Percentiles rank a stretch among this genome's conserved stretches.
phyloP scores from a whole-genome alignment of 2,797 vertebrate species.

The Tiaroga cobitis region DNA sequence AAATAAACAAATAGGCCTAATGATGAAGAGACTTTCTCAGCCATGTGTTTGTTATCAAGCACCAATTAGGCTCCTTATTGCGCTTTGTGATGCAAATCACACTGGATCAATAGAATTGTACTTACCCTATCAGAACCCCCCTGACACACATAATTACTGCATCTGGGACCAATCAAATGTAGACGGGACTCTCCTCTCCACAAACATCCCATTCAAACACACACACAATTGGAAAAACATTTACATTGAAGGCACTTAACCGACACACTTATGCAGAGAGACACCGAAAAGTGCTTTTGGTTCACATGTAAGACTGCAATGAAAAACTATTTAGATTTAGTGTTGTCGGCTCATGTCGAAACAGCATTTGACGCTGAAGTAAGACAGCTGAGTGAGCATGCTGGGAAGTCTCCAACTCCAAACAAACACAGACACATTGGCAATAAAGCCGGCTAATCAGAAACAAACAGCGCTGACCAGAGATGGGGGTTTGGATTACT shows the following conservation, averaged over 20 bases:
- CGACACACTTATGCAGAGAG: background rate
- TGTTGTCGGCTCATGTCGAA: background rate
- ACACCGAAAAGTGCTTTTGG: background rate
- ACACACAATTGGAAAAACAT: constrained; percentile 21
- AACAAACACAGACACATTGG: constrained; percentile 51
- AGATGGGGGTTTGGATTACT: constrained; percentile 34
- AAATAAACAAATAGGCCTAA: constrained; percentile 27
- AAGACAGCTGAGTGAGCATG: constrained; percentile 8
- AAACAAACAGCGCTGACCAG: constrained; percentile 43
- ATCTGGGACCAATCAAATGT: constrained; percentile 28
- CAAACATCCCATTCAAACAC: constrained; percentile 17
- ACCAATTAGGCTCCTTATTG: constrained; percentile 44
- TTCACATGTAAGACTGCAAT: background rate
- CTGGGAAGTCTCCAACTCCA: constrained; percentile 20
- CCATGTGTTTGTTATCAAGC: constrained; percentile 39
- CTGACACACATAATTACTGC: constrained; percentile 34
- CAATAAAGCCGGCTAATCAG: constrained; percentile 33
- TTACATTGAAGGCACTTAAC: constrained; percentile 38
- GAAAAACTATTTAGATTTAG: background rate
- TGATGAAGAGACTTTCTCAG: constrained; percentile 22
- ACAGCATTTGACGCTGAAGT: background rate
- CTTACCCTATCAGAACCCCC: constrained; percentile 42
- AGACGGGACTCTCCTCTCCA: background rate
- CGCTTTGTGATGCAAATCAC: constrained; percentile 52
- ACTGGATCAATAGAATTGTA: constrained; percentile 51